Conservation (phyloP, 2,888 invertebrate species). For the Hemithea aestivaria region DNA sequence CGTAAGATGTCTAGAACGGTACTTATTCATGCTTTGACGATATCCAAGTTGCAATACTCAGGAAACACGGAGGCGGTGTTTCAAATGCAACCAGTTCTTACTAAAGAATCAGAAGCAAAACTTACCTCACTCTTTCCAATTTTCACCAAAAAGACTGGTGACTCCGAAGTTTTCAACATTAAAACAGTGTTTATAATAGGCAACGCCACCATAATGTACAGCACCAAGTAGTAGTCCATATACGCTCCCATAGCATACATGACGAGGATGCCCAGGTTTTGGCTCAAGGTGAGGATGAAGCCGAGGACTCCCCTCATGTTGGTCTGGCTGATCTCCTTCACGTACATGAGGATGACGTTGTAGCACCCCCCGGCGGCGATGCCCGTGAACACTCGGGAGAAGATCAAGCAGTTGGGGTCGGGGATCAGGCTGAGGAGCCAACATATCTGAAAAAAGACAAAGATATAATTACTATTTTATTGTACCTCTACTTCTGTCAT, state of each 20-base stretch:
- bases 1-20: no score
- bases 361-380: conserved; percentile 45
- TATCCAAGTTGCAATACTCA: no score
- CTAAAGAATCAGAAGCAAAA: conserved; percentile 2
- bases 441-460: no score
- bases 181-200: conserved; percentile 34
- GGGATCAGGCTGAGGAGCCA: no score
- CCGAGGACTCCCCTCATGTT: conserved; percentile 46
- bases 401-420: conserved; percentile 25
- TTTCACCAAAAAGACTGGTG: conserved; percentile 53
- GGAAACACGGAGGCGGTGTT: no score
- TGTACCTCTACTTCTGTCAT: no score
- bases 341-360: conserved; percentile 44
- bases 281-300: conserved; percentile 35
- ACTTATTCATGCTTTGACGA: no score
- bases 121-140: conserved; percentile 46
- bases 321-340: conserved; percentile 51
- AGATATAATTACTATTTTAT: no score
- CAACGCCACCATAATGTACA: conserved; percentile 36
- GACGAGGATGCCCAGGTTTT: conserved; percentile 40
- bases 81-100: no score
- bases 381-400: conserved; percentile 40
- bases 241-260: conserved; percentile 50
- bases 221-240: conserved; percentile 40
- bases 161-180: conserved; percentile 49